phyloP scores from a whole-genome alignment of 1,140 invertebrate species.

The Dufourea novaeangliae region DNA sequence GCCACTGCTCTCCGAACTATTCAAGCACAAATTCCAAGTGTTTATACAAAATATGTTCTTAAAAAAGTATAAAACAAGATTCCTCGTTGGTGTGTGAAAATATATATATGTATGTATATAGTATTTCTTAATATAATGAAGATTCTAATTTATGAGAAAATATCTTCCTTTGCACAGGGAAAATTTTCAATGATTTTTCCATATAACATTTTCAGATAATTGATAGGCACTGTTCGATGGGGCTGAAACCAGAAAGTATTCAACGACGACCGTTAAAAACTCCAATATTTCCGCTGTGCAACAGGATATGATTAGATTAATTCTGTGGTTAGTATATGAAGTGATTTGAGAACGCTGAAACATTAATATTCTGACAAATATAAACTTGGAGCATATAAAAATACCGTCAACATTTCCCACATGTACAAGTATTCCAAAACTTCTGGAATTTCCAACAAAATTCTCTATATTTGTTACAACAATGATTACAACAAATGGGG shows the following conservation, averaged over 20 bases:
- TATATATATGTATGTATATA: conserved; percentile 57
- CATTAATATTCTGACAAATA: conserved; percentile 31
- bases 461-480: conserved; percentile 48
- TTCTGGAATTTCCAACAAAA: conserved; percentile 50
- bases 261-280: not conserved
- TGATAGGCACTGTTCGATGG: conserved; percentile 19
- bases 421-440: conserved; percentile 36
- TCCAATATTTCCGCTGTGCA: conserved; percentile 34
- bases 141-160: conserved; percentile 33
- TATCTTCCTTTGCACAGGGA: conserved; percentile 41
- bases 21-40: conserved; percentile 59
- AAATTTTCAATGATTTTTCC: conserved; percentile 27
- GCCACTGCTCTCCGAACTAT: conserved; percentile 47
- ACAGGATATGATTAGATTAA: conserved; percentile 36
- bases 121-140: conserved; percentile 55
- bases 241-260: not conserved
- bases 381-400: conserved; percentile 40
- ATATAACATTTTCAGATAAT: not conserved
- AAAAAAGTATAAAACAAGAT: conserved; percentile 75
- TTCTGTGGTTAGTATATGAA: conserved; percentile 55
- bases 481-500: conserved; percentile 57
- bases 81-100: conserved; percentile 61
- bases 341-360: conserved; percentile 38
- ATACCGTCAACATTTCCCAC: conserved; percentile 33
- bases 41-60: conserved; percentile 69